Conservation (phyloP, 2,888 invertebrate genomes). For the Leptinotarsa tumamoca region DNA sequence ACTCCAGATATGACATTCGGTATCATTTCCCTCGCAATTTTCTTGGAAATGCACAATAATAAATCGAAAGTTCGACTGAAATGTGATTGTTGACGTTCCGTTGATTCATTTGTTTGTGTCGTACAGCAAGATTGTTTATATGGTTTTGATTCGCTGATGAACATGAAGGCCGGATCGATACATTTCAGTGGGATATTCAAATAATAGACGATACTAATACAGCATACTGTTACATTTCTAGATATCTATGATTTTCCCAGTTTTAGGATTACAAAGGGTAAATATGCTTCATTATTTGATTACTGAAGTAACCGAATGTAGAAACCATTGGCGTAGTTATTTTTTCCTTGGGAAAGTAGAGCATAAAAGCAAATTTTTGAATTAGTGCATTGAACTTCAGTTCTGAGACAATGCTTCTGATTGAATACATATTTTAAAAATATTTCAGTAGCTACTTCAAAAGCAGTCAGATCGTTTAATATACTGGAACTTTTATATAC, state of each 20-base stretch:
- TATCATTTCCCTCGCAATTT: constrained; percentile 24
- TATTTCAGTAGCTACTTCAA: no score
- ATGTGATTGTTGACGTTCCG: constrained; percentile 15
- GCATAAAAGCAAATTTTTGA: not conserved
- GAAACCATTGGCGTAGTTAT: no score
- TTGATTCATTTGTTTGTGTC: constrained; percentile 13
- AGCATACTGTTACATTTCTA: no score
- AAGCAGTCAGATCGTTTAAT: no score
- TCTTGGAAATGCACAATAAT: constrained; percentile 29
- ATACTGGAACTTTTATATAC: no score
- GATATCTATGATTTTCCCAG: not conserved
- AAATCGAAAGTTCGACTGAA: constrained; percentile 13
- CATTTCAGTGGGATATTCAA: constrained; percentile 10
- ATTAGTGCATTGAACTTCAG: no score
- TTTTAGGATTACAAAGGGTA: not conserved
- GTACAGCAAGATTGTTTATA: constrained; percentile 11
- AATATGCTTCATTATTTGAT: not conserved
- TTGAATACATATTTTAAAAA: no score
- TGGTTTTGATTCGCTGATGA: not conserved
- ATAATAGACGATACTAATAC: not conserved
- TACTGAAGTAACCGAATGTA: no score
- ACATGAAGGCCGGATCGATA: constrained; percentile 2
- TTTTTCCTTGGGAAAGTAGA: no score
- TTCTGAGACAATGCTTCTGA: no score
- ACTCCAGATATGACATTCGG: constrained; percentile 35